Conservation (phyloP, 2,888 invertebrate genomes). For the Chironomus riparius region DNA sequence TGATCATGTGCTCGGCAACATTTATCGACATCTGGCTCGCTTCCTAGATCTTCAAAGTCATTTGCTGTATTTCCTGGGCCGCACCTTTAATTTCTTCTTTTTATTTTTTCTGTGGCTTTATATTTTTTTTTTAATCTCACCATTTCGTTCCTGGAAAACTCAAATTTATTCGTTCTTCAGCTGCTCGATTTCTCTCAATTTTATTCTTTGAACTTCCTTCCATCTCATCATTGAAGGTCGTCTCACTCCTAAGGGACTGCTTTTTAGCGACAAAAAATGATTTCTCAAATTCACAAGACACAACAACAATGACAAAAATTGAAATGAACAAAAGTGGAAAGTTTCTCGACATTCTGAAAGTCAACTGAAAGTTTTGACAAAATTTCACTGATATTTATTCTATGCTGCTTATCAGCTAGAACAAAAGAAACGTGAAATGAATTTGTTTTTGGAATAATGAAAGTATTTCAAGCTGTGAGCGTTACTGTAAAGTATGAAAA, state of each 20-base stretch:
- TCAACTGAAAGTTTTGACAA: background rate
- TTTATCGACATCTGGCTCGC: constrained; percentile 67
- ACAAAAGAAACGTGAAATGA: too few relatives aligned
- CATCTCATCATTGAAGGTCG: background rate
- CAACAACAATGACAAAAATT: background rate
- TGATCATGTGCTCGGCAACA: constrained; percentile 82
- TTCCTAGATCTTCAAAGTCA: constrained; percentile 71
- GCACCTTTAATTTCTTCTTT: constrained; percentile 52
- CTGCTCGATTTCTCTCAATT: constrained; percentile 13
- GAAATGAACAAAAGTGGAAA: background rate
- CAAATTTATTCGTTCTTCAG: constrained; percentile 27
- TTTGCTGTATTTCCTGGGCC: constrained; percentile 76
- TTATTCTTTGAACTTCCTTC: background rate
- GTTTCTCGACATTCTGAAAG: background rate
- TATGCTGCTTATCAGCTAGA: too few relatives aligned
- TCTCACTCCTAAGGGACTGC: background rate
- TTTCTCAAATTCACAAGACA: background rate
- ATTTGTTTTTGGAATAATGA: too few relatives aligned
- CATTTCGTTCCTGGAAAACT: constrained; percentile 25
- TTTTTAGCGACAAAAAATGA: background rate
- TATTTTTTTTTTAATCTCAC: background rate
- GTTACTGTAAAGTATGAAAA: too few relatives aligned
- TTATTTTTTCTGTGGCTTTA: background rate
- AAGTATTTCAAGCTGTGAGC: too few relatives aligned
- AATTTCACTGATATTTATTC: background rate